A percentile compares a stretch with the other conserved stretches of the same genome.
phyloP scores from a whole-genome alignment of 2,888 invertebrate species.

The Alloplasta piceator region DNA sequence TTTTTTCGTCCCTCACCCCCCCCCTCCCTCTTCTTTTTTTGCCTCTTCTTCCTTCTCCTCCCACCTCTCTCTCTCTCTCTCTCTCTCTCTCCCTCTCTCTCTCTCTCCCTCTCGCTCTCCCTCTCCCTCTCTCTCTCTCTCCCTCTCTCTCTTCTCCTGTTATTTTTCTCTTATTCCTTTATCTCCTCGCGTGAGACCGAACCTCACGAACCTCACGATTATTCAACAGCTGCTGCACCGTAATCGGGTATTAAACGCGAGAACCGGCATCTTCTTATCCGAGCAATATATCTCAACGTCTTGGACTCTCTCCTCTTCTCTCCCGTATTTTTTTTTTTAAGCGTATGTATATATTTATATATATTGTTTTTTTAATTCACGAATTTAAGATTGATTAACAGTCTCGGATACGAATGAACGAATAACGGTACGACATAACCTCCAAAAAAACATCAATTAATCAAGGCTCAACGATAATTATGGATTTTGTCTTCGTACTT shows the following conservation, averaged over 20 bases:
- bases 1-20: constrained; percentile 65
- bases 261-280: constrained; percentile 50
- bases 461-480: background rate
- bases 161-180: constrained; percentile 6
- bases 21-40: constrained; percentile 57
- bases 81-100: constrained; percentile 63
- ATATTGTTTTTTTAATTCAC: background rate
- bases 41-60: constrained; percentile 8
- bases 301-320: background rate
- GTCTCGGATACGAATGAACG: background rate
- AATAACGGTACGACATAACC: background rate
- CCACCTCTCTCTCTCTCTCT: constrained; percentile 1
- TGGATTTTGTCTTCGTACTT: background rate
- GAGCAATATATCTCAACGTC: constrained; percentile 34
- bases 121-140: constrained; percentile 9
- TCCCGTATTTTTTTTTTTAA: no score
- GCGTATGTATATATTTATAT: background rate
- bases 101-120: constrained; percentile 47
- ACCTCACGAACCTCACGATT: constrained; percentile 37
- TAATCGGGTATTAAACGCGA: constrained; percentile 22
- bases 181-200: background rate
- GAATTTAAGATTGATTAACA: constrained; percentile 18
- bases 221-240: constrained; percentile 14
- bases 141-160: constrained; percentile 4
- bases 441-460: constrained; percentile 9